Conservation (phyloP, 2,888 invertebrate genomes). For the Melanostoma scalare region DNA sequence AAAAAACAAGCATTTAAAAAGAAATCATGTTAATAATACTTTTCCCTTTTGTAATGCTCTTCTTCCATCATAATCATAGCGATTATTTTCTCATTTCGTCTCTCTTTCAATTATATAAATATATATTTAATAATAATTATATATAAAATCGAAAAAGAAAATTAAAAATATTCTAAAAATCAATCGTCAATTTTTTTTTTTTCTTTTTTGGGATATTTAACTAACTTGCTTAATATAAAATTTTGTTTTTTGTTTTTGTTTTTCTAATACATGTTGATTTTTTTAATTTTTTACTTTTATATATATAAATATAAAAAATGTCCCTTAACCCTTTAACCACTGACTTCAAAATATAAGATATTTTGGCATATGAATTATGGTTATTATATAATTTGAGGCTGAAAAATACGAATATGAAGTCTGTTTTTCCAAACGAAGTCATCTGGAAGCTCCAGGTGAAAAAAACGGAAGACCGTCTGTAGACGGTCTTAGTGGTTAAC, state of each 20-base stretch:
- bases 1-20: slow-evolving; percentile 28
- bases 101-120: slow-evolving; percentile 66
- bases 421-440: too few relatives aligned
- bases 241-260: slow-evolving; percentile 53
- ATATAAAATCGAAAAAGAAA: slow-evolving; percentile 56
- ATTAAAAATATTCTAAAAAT: slow-evolving; percentile 69
- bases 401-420: too few relatives aligned
- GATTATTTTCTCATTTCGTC: slow-evolving; percentile 47
- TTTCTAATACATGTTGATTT: slow-evolving; percentile 67
- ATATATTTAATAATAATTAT: slow-evolving; percentile 71
- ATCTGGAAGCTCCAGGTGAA: too few relatives aligned
- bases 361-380: too few relatives aligned
- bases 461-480: too few relatives aligned
- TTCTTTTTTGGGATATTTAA: slow-evolving; percentile 68
- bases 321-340: too few relatives aligned
- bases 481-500: too few relatives aligned
- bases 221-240: slow-evolving; percentile 71
- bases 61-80: slow-evolving; percentile 5
- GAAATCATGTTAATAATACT: slow-evolving; percentile 14
- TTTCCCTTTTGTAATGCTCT: slow-evolving; percentile 14
- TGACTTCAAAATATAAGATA: too few relatives aligned
- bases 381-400: too few relatives aligned
- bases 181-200: slow-evolving; percentile 62
- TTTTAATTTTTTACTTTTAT: slow-evolving; percentile 76
- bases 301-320: slow-evolving; percentile 75